phyloP scores from a whole-genome alignment of 2,888 invertebrate genomes.

The Pardosa pseudoannulata region DNA sequence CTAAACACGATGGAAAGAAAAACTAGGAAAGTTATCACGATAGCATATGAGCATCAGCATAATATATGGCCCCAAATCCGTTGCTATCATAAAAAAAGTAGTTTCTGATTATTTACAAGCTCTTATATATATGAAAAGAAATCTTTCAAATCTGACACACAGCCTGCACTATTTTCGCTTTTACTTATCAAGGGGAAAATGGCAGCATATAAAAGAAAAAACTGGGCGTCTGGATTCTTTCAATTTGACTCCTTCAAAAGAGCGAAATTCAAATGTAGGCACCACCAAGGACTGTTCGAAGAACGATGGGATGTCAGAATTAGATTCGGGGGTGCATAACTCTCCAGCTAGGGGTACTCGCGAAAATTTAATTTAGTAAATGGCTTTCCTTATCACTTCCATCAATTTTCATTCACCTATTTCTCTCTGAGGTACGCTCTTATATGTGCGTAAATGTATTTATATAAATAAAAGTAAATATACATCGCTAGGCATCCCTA shows the following conservation, averaged over 20 bases:
- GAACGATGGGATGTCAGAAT: constrained; percentile 64
- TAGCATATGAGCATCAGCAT: not conserved
- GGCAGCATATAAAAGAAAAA: not conserved
- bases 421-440: not conserved
- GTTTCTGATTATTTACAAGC: not conserved
- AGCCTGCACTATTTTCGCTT: not conserved
- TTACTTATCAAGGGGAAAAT: not conserved
- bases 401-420: constrained; percentile 39
- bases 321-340: constrained; percentile 41
- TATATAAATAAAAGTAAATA: no score
- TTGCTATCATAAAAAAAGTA: not conserved
- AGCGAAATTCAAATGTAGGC: not conserved
- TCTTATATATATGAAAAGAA: not conserved
- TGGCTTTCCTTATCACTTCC: constrained; percentile 56
- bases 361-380: constrained; percentile 66
- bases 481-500: no score
- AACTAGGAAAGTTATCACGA: no score
- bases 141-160: not conserved
- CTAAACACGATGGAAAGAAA: no score
- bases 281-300: not conserved
- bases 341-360: constrained; percentile 45
- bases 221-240: not conserved
- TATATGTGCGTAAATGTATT: no score
- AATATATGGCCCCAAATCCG: not conserved
- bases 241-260: not conserved